Base-by-base conservation (phyloP, 2,797 vertebrate genomes). In the Petrocephalus schoutedeni region DNA sequence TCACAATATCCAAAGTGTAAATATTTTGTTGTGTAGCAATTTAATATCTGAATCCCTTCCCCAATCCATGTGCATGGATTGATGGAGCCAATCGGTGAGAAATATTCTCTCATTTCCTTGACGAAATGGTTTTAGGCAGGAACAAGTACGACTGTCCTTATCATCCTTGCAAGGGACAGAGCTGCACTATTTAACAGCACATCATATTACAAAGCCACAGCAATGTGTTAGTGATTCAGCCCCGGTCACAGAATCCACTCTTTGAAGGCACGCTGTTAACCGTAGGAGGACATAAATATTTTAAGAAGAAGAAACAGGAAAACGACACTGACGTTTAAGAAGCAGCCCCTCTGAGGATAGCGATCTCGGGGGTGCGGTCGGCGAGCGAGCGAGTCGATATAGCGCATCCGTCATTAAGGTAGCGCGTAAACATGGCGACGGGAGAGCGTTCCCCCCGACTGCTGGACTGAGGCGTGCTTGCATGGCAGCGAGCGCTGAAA, bases 201-300 rank as follows among this genome's bases (percentile, higher is more conserved):
- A 91, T 91, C 88, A 89, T 88, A 91, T 91, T 89, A 92, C 82
- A 91, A 77, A 87, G 89, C 88, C 88, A 89, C 91, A 90, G 91
- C 90, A 92, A 91, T 91, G 91, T 91, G 92, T 89, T 92, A 88
- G 45, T 91, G 89, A 89, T 89, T 89, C 87, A 89, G 90, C 86
- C 87, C 88, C 89, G 87, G 89, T 88, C 90, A 91, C 88, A 89
- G 88, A 92, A 90, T 87, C 87, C 84, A n/a, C 88, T 90, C 89
- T 91, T 89, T 91, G 88, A 91, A 91, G 90, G 85, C 87, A 86
- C 82, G 88, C 90, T 87, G 88, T 89, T 92, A 92, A 91, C 89
- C 89, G 89, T 87, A 89, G 86, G 89, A 88, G 87, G 59, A 86
- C 90, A 91, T 91, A 56, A 89, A 90, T 91, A 91, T 92, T 90